Evolutionary conservation across 2,888 invertebrate species (phyloP), one percentile per base, ranked within the genome.

Genomic region (Lobophora halterata): DNA sequence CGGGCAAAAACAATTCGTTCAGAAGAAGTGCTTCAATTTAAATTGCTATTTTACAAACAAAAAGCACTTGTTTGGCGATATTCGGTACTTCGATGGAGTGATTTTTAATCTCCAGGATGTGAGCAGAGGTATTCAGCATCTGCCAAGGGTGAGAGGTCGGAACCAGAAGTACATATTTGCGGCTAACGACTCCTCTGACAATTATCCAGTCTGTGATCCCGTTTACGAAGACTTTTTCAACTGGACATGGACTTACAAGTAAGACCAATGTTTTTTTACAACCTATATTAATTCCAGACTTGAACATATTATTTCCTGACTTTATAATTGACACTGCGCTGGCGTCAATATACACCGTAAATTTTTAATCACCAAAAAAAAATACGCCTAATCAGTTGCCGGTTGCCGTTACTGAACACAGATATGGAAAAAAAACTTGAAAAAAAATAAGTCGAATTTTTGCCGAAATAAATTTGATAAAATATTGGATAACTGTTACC

Each of bases 211-310:
- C 1, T 85, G 82, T 37, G 49, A 70, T 43, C 20, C 65, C 0
- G 26, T 55, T 7, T 85, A 73, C 35, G 79, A 85, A 9, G 18
- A 57, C 12, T 85, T 68, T 45, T 86, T 85, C 33, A 86, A 85
- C 39, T 85, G 85, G 85, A 81, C 81, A 6, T 85, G 83, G 85
- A 77, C 79, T 1, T 85, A 83, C 49, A 78, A 65, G 81, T 82
- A 57, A 41, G 40, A 17, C 2, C 19, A 2, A 6, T n/a, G 12
- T 24, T 24, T 10, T 9, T 16, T 1, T 24, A n/a, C 13, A 10
- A 11, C 24, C 3, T 12, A n/a, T 12, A 7, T 12, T 24, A 6
- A 9, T 9, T 1, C 7, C 12, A 5, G 12, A 12, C 16, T 31
- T 21, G n/a, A 21, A 14, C 0, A 25, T 10, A 23, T 5, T 17